Percentiles rank a stretch among this genome's conserved stretches.
Evolutionary conservation across 2,113 vertebrate species (phyloP).

Genomic region (Pygoscelis adeliae): DNA sequence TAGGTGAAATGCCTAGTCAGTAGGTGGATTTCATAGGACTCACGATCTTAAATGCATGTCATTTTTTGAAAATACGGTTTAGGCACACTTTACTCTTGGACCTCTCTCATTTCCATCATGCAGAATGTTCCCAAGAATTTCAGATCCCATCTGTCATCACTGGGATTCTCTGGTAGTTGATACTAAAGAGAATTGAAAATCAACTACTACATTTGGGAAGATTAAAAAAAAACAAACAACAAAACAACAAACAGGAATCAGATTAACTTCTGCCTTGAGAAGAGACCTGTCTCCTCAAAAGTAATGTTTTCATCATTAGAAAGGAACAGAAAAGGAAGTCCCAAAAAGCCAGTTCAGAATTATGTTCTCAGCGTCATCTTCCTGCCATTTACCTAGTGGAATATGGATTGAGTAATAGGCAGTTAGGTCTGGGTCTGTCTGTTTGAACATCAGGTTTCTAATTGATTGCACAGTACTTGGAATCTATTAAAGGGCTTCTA

Average conservation of each 20-base stretch:
- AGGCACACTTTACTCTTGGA: neutral
- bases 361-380: neutral
- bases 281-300: neutral
- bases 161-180: rapidly evolving
- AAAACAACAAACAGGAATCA: neutral
- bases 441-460: neutral
- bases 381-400: neutral
- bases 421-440: neutral
- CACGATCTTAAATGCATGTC: rapidly evolving
- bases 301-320: neutral
- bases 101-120: neutral
- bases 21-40: neutral
- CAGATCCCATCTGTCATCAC: neutral
- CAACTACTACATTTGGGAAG: neutral
- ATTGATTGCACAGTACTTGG: slow-evolving; percentile 25
- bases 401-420: neutral
- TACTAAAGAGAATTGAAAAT: neutral
- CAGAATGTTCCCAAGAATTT: neutral
- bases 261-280: neutral
- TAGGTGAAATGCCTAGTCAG: neutral
- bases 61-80: rapidly evolving
- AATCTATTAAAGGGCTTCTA: neutral
- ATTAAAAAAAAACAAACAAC: neutral
- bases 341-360: neutral
- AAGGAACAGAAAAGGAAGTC: neutral